These are phyloP conservation scores for Gopherus evgoodei DNA, from an alignment of 2,113 vertebrate genomes.

Conservation along the genomic window DNA sequence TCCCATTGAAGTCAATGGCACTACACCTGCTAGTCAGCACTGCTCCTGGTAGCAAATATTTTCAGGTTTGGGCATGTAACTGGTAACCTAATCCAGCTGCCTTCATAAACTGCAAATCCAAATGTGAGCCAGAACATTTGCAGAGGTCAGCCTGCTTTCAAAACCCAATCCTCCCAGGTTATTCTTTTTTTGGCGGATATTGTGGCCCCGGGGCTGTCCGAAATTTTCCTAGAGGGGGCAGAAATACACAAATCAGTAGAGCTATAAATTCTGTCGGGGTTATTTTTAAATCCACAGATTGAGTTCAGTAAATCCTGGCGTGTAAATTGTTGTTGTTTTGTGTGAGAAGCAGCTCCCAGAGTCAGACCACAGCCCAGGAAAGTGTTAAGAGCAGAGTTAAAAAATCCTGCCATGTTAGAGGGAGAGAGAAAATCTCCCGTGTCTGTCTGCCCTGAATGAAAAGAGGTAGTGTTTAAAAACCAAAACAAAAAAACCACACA, in stretches of 20 bases:
- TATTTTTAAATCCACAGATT: background rate
- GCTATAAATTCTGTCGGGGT: background rate
- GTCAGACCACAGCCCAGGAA: background rate
- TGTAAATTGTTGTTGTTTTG: background rate
- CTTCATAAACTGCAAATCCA: background rate
- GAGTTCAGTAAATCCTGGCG: background rate
- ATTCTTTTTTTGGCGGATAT: background rate
- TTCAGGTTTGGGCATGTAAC: background rate
- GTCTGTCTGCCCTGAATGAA: constrained; percentile 53
- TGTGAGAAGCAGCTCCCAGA: background rate
- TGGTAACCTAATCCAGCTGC: background rate
- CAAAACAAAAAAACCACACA: constrained; percentile 48
- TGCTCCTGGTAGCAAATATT: accelerated
- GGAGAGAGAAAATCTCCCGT: constrained; percentile 1
- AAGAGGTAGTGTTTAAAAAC: constrained; percentile 62
- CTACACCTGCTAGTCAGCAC: accelerated
- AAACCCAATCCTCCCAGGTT: background rate
- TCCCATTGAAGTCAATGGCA: accelerated
- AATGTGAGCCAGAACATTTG: background rate
- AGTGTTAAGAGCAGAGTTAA: background rate
- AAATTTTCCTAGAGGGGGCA: background rate
- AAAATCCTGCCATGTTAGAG: constrained; percentile 12
- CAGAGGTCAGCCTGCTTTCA: background rate
- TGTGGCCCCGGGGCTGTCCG: background rate
- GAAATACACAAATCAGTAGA: accelerated